Conservation (phyloP, 1,140 invertebrate species). For the Anastrepha ludens region DNA sequence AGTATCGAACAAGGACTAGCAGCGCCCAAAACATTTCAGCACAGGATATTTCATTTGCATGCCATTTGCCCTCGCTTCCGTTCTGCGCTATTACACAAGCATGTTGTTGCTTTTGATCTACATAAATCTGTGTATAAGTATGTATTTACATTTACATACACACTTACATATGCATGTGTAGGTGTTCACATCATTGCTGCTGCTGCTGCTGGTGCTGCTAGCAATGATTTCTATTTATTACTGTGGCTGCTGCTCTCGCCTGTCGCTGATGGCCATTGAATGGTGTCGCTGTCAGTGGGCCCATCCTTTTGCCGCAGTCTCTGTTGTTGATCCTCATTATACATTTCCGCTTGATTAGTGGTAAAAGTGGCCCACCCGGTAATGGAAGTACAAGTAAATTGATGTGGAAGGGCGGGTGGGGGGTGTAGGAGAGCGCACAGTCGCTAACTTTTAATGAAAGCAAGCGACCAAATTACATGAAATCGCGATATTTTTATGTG, state of each 20-base stretch:
- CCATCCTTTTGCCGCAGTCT: not conserved
- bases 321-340: slow-evolving; percentile 55
- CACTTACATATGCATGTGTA: not conserved
- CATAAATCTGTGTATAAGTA: not conserved
- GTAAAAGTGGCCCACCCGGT: slow-evolving; percentile 26
- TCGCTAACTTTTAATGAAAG: not conserved
- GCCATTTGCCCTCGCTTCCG: slow-evolving; percentile 30
- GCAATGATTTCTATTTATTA: not conserved
- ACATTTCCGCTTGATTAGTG: slow-evolving; percentile 56
- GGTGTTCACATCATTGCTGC: not conserved
- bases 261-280: slow-evolving; percentile 46
- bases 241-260: not conserved
- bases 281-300: slow-evolving; percentile 13
- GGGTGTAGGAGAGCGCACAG: not conserved
- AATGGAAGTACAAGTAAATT: not conserved
- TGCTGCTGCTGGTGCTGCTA: not conserved
- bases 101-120: not conserved
- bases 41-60: slow-evolving; percentile 57
- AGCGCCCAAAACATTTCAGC: slow-evolving; percentile 21
- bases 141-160: not conserved
- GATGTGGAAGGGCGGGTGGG: not conserved
- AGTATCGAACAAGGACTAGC: not conserved
- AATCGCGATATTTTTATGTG: slow-evolving; percentile 16
- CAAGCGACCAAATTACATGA: not conserved
- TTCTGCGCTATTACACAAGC: slow-evolving; percentile 49